Conservation (phyloP, 2,888 invertebrate genomes). For the Andrena hattorfiana region DNA sequence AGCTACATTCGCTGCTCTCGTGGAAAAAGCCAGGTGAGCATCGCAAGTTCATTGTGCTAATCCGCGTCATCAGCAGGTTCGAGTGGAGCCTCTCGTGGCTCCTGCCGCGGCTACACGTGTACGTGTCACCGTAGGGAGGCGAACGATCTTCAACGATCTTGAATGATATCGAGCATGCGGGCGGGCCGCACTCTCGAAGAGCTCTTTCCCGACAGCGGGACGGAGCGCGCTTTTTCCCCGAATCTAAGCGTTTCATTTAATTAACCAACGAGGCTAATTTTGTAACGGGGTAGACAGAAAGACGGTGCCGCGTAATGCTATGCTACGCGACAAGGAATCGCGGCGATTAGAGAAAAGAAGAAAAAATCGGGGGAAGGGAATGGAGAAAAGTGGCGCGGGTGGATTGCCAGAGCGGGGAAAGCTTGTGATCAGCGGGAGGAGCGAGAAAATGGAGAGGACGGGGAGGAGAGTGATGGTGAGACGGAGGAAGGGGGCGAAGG, state of each 20-base stretch:
- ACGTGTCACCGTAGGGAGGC: constrained; percentile 70
- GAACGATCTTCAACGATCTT: constrained; percentile 56
- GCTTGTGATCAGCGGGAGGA: background rate
- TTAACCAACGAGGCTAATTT: too few relatives aligned
- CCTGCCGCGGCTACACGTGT: constrained; percentile 46
- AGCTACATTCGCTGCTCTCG: constrained; percentile 65
- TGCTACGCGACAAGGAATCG: background rate
- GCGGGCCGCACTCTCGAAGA: background rate
- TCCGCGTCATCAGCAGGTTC: constrained; percentile 82
- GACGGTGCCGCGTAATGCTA: too few relatives aligned
- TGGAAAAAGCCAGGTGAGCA: constrained; percentile 82
- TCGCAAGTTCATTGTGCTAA: constrained; percentile 79
- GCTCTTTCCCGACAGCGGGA: background rate
- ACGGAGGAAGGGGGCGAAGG: constrained; percentile 2
- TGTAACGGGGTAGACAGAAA: too few relatives aligned
- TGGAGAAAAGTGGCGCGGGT: too few relatives aligned
- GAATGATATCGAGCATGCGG: constrained; percentile 49
- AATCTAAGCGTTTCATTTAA: too few relatives aligned
- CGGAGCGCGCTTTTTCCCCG: background rate
- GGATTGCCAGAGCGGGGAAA: background rate
- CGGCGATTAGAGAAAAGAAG: background rate
- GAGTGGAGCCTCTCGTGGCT: constrained; percentile 66
- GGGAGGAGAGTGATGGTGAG: background rate
- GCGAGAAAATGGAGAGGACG: background rate
- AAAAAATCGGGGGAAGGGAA: background rate